Conservation (phyloP, 2,888 invertebrate genomes). For the Julus scandinavius region DNA sequence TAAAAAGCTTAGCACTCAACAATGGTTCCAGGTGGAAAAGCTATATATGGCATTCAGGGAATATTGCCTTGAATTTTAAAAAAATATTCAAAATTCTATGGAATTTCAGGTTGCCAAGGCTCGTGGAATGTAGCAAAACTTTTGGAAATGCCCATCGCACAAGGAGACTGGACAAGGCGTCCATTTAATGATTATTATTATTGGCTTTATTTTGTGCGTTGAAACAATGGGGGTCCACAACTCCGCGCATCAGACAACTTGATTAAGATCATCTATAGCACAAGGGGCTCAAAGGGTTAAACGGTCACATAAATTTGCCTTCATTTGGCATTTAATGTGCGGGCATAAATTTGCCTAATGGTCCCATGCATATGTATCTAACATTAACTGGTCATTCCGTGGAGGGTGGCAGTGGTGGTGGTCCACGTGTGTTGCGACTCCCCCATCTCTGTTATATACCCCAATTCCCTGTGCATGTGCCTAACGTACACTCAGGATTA, state of each 20-base stretch:
- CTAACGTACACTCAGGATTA: constrained; percentile 19
- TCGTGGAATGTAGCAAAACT: too few relatives aligned
- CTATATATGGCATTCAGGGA: too few relatives aligned
- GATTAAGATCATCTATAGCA: constrained; percentile 13
- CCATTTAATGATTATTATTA: not conserved
- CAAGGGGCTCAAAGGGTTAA: constrained; percentile 49
- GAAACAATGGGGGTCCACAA: constrained; percentile 21
- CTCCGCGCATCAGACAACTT: not conserved
- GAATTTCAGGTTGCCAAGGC: too few relatives aligned
- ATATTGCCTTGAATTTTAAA: not conserved
- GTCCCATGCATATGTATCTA: constrained; percentile 10
- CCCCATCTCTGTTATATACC: not conserved
- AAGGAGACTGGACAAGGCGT: not conserved
- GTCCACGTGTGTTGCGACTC: constrained; percentile 6
- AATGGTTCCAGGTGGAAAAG: too few relatives aligned
- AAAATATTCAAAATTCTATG: not conserved
- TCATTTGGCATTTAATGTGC: constrained; percentile 33
- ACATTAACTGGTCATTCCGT: not conserved
- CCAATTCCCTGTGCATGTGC: not conserved
- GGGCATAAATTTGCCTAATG: constrained; percentile 50
- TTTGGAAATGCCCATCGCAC: too few relatives aligned
- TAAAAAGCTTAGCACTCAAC: too few relatives aligned
- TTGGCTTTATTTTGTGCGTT: not conserved
- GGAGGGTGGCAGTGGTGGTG: not conserved
- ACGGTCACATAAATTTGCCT: constrained; percentile 49